Conservation (phyloP, 2,113 vertebrate genomes). For the Pseudopipra pipra region DNA sequence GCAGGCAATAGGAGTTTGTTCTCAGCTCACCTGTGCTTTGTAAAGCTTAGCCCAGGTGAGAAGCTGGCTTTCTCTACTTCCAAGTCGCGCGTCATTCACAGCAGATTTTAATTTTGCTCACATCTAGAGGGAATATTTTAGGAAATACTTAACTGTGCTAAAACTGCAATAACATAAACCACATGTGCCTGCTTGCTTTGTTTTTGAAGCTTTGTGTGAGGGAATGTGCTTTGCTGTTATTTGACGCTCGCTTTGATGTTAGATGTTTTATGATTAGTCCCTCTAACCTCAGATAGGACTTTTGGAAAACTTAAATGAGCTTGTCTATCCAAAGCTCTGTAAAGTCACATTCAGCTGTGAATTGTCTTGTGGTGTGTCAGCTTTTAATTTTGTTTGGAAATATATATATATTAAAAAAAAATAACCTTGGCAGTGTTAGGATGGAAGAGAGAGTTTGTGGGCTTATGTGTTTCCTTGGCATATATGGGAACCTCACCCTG, state of each 20-base stretch:
- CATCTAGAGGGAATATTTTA: constrained; percentile 22
- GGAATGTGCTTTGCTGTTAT: constrained; percentile 50
- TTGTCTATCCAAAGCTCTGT: not conserved
- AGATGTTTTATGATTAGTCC: constrained; percentile 46
- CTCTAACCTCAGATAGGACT: constrained; percentile 45
- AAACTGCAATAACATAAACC: constrained; percentile 42
- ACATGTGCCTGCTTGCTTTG: constrained; percentile 50
- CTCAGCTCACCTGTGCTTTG: not conserved
- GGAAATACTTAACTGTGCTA: constrained; percentile 49
- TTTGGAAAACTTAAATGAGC: constrained; percentile 26
- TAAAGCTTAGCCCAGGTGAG: not conserved
- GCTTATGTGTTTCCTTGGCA: not conserved
- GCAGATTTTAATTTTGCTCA: constrained; percentile 15
- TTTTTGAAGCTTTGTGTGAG: constrained; percentile 40
- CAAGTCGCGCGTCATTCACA: not conserved
- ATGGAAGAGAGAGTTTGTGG: not conserved
- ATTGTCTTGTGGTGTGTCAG: not conserved
- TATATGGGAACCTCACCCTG: not conserved
- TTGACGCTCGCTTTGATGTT: constrained; percentile 34
- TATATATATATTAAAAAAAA: not conserved
- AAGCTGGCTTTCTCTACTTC: not conserved
- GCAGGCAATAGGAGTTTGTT: not conserved
- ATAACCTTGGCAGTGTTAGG: not conserved
- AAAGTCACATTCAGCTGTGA: not conserved
- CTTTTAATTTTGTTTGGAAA: constrained; percentile 1